These are phyloP conservation scores for Cremastinae sp. DNA, from an alignment of 2,888 invertebrate genomes.

Conservation along the genomic window DNA sequence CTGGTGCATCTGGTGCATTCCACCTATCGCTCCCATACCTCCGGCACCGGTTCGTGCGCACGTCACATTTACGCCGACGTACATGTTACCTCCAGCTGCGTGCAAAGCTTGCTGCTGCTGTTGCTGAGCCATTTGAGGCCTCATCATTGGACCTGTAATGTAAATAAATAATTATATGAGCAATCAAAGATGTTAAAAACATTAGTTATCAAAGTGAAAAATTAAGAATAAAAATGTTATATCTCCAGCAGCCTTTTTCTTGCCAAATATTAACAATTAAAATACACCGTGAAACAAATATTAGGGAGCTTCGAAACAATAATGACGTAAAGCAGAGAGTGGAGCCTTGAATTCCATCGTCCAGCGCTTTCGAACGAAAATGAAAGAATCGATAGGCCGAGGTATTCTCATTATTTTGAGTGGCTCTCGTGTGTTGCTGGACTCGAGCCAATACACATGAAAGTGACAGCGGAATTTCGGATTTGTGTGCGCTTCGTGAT, in stretches of 20 bases:
- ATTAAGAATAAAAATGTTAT: too few relatives aligned
- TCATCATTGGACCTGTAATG: constrained; percentile 85
- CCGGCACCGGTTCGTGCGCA: constrained; percentile 65
- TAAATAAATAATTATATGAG: too few relatives aligned
- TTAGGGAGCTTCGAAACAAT: neutral
- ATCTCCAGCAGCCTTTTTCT: too few relatives aligned
- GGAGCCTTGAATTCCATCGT: constrained; percentile 7
- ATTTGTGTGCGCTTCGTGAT: constrained; percentile 37
- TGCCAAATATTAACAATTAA: too few relatives aligned
- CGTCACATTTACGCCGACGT: constrained; percentile 74
- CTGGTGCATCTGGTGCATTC: constrained; percentile 80
- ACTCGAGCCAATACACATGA: constrained; percentile 66
- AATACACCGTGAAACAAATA: too few relatives aligned
- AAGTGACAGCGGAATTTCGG: constrained; percentile 53
- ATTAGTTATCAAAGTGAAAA: too few relatives aligned
- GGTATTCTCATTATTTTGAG: constrained; percentile 72
- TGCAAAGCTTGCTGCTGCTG: constrained; percentile 81
- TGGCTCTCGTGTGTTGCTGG: constrained; percentile 68
- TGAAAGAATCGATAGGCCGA: constrained; percentile 68
- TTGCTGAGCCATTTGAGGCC: constrained; percentile 84
- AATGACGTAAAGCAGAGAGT: constrained; percentile 20
- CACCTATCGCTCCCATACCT: constrained; percentile 79
- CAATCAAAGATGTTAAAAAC: too few relatives aligned
- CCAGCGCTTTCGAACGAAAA: constrained; percentile 53
- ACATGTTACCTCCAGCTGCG: constrained; percentile 79